Base-by-base conservation (phyloP, 1,140 invertebrate genomes). In the Heliconius melpomene region DNA sequence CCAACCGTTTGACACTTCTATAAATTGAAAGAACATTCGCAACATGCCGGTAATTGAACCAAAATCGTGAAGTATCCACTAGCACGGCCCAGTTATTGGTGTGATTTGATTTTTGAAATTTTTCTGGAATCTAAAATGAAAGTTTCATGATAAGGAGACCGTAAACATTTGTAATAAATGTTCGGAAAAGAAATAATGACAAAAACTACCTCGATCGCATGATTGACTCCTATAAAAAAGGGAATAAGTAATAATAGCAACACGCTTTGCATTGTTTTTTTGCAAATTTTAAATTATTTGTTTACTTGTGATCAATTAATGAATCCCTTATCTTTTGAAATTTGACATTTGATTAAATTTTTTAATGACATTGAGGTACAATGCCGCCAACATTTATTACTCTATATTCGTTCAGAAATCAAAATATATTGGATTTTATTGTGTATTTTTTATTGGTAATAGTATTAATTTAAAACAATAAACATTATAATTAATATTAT, bases 31-130 rank as follows among this genome's bases (percentile, higher is more conserved):
- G 94, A 0, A 99, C 99, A 94, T 99, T 99, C 1, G 99, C 98
- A 18, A 99, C 98, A 96, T 99, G 99, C 52, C 99, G 96, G 93
- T 99, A 99, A 94, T 99, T 99, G 87, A 99, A 99, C 99, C 99
- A 99, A 95, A 99, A 99, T 77, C 99, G 95, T 2, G 99, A 99
- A 1, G 99, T 99, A 90, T 99, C 98, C 0, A 99, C 99, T 77
- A 99, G 94, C 18, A 99, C 99, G 6, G 99, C 99, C 99, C 99
- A 99, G 93, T 99, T 99, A 91, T 99, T 99, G 3, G 99, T 99
- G 90, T 99, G 99, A n/a, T 95, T 95, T 6, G 93, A 94, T 81
- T 94, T 94, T 74, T 92, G 88, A 74, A 95, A 94, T 70, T 91
- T 74, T 81, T 94, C 90, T 38, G 94, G 91, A 81, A 95, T 92